Evolutionary conservation across 35 echinoderm and acorn worm genomes (phyloP).

Genomic region (Heliocidaris erythrogramma): DNA sequence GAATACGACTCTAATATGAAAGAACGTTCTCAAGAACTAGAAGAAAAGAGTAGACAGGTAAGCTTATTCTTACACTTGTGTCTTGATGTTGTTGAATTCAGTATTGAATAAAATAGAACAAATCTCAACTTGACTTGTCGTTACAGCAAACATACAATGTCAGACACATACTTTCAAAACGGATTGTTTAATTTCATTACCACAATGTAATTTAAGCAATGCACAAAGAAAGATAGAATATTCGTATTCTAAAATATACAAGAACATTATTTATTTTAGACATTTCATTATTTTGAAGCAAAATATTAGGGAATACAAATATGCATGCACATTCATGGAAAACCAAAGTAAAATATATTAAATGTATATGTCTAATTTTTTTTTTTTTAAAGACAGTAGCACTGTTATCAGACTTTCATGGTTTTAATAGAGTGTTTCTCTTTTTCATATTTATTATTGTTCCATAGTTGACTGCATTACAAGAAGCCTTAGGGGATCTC

Average conservation of each 20-base stretch:
- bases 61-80: background rate
- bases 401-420: no score
- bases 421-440: no score
- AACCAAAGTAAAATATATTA: no score
- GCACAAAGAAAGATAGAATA: background rate
- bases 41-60: conserved; percentile 19
- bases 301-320: background rate
- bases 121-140: background rate
- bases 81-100: no score
- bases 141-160: background rate
- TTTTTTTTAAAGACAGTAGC: no score
- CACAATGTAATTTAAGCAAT: background rate
- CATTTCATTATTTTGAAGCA: background rate
- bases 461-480: conserved; percentile 58
- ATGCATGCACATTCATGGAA: background rate
- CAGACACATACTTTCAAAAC: background rate
- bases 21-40: background rate
- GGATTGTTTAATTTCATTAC: background rate
- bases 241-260: background rate
- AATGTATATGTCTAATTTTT: no score
- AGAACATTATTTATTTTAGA: background rate
- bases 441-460: background rate
- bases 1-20: background rate
- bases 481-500: conserved; percentile 58
- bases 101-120: no score